These are phyloP conservation scores for Thalpophila matura DNA, from an alignment of 2,888 invertebrate species.

Conservation along the genomic window DNA sequence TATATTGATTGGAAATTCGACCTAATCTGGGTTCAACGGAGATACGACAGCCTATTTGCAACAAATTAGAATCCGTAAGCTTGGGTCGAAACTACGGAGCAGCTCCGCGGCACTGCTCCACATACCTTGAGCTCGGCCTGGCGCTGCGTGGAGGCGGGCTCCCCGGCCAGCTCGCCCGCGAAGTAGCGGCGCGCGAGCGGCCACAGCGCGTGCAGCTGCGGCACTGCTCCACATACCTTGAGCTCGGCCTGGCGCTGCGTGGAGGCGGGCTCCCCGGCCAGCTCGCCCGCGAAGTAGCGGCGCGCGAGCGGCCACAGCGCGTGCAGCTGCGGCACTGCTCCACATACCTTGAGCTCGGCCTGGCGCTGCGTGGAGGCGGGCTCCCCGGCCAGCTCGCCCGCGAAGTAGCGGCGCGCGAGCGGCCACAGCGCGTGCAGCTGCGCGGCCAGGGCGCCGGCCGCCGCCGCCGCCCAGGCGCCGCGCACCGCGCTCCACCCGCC, in stretches of 20 bases:
- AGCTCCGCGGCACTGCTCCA: no score
- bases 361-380: slow-evolving; percentile 94
- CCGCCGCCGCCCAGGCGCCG: slow-evolving; percentile 83
- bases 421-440: slow-evolving; percentile 98
- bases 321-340: no score
- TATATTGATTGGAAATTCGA: no score
- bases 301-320: slow-evolving; percentile 98
- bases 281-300: slow-evolving; percentile 97
- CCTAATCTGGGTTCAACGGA: no score
- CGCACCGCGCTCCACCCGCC: slow-evolving; percentile 73
- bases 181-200: slow-evolving; percentile 98
- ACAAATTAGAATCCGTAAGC: no score
- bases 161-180: slow-evolving; percentile 95
- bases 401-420: slow-evolving; percentile 98
- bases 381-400: slow-evolving; percentile 94
- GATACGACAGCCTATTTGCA: no score
- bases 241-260: no score
- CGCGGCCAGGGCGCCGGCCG: slow-evolving; percentile 81
- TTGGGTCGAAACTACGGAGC: no score
- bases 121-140: no score
- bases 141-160: no score
- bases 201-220: no score
- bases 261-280: slow-evolving; percentile 92
- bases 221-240: no score
- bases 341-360: slow-evolving; percentile 94